Evolutionary conservation across 2,113 vertebrate species (phyloP).

Genomic region (human (Homo sapiens)): GRCh38 chr4:93030001-93030500

Average conservation of each 20-base stretch:
- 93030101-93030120: not conserved
- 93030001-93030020: slow-evolving; percentile 71
- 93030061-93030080: slow-evolving; percentile 25
- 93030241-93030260: not conserved
- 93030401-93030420: too few species aligned
- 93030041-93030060: slow-evolving; percentile 70
- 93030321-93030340: not conserved
- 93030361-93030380: not conserved
- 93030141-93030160: not conserved
- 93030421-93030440: too few species aligned
- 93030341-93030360: not conserved
- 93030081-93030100: slow-evolving; percentile 14
- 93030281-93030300: not conserved
- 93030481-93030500: too few species aligned
- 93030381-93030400: too few species aligned
- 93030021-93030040: slow-evolving; percentile 81
- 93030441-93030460: too few species aligned
- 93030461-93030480: too few species aligned
- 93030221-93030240: not conserved
- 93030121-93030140: not conserved
- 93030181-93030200: not conserved
- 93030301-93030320: not conserved
- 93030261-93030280: not conserved
- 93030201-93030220: not conserved
- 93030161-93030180: not conserved